These are phyloP conservation scores for Polypterus bichir DNA, from an alignment of 2,113 vertebrate genomes.

Conservation along the genomic window DNA sequence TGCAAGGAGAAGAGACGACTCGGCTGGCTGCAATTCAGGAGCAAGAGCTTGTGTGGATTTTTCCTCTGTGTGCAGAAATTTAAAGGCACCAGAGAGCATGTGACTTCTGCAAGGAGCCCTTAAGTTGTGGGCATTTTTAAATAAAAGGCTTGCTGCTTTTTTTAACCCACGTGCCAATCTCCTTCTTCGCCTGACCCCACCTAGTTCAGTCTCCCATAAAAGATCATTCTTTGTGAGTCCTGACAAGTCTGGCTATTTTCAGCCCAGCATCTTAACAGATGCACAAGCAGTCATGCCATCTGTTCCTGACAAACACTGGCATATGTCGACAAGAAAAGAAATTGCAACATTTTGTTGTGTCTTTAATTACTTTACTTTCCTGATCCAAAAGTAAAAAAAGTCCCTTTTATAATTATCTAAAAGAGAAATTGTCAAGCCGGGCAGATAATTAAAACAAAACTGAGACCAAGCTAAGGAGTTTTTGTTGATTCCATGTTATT, in stretches of 20 bases:
- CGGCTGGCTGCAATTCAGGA: neutral
- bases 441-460: too few relatives aligned
- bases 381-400: too few relatives aligned
- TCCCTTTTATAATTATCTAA: too few relatives aligned
- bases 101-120: conserved; percentile 28
- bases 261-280: conserved; percentile 43
- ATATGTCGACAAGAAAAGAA: neutral
- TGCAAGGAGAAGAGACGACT: neutral
- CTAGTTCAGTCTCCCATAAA: conserved; percentile 18
- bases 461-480: too few relatives aligned
- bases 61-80: conserved; percentile 19
- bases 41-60: conserved; percentile 7
- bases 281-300: conserved; percentile 29
- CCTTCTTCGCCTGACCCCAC: conserved; percentile 9
- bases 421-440: too few relatives aligned
- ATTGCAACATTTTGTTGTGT: too few relatives aligned
- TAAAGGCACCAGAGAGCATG: conserved; percentile 37
- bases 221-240: conserved; percentile 43
- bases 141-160: conserved; percentile 54
- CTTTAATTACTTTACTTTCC: too few relatives aligned
- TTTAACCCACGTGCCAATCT: conserved; percentile 33
- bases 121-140: conserved; percentile 34
- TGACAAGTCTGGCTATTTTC: conserved; percentile 47
- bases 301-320: conserved; percentile 10
- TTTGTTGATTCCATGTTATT: too few relatives aligned